Evolutionary conservation across 2,797 vertebrate genomes (phyloP).

Genomic region (Neomorphus geoffroyi): DNA sequence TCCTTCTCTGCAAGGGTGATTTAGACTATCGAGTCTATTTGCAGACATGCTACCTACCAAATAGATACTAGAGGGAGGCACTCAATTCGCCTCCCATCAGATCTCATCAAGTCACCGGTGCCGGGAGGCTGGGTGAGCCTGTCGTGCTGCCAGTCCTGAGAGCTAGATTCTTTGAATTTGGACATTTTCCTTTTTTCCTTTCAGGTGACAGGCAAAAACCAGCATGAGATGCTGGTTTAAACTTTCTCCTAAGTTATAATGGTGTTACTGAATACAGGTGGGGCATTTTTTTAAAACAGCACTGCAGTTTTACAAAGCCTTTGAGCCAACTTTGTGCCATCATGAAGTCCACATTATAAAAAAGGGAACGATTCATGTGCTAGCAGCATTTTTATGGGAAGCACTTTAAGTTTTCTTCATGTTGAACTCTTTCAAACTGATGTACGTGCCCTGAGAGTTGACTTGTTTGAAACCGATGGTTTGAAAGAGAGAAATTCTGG

Average conservation of each 20-base stretch:
- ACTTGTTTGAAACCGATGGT: background rate
- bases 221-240: background rate
- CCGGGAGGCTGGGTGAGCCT: background rate
- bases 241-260: background rate
- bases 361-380: background rate
- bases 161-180: background rate
- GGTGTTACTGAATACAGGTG: background rate
- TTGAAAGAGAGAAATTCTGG: background rate
- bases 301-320: background rate
- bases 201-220: background rate
- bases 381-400: background rate
- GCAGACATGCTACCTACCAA: background rate
- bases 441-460: background rate
- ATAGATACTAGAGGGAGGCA: too few relatives aligned
- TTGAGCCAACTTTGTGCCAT: background rate
- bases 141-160: background rate
- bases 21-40: background rate
- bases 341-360: background rate
- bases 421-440: background rate
- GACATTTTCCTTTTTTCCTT: background rate
- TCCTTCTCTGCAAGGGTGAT: background rate
- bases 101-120: background rate
- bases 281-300: background rate
- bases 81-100: rapidly evolving
- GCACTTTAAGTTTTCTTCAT: background rate